Conservation (phyloP, 2,113 vertebrate genomes). For the Caloenas nicobarica region DNA sequence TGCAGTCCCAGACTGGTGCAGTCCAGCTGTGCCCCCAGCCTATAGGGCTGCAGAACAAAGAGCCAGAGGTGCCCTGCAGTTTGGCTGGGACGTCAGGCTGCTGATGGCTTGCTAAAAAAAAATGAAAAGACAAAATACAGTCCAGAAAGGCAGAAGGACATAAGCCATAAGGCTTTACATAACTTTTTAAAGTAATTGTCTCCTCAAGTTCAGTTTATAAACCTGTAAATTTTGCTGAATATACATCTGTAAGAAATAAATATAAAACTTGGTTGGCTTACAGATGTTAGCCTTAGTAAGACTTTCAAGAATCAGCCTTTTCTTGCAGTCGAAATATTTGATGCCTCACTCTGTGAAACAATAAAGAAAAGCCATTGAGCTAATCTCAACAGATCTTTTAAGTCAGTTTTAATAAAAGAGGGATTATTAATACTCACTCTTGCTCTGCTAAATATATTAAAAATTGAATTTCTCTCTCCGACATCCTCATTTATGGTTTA, state of each 20-base stretch:
- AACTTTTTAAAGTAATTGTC: not conserved
- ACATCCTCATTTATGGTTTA: not conserved
- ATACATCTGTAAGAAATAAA: not conserved
- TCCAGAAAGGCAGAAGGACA: not conserved
- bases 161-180: not conserved
- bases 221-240: not conserved
- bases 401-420: slow-evolving; percentile 60
- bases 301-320: not conserved
- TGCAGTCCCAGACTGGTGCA: rapidly evolving
- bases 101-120: not conserved
- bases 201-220: not conserved
- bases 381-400: slow-evolving; percentile 38
- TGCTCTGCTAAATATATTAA: slow-evolving; percentile 38
- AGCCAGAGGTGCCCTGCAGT: not conserved
- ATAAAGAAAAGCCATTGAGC: slow-evolving; percentile 7
- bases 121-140: not conserved
- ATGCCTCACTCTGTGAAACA: slow-evolving; percentile 5
- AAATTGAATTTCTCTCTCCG: slow-evolving; percentile 30
- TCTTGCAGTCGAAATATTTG: slow-evolving; percentile 10
- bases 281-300: not conserved
- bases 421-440: slow-evolving; percentile 30
- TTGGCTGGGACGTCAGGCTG: not conserved
- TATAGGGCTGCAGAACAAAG: not conserved
- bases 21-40: rapidly evolving
- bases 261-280: not conserved